Percentiles rank a stretch among this genome's conserved stretches.
These are phyloP conservation scores for Eudyptes chrysolophus DNA, from an alignment of 2,113 vertebrate genomes.

Conservation along the genomic window DNA sequence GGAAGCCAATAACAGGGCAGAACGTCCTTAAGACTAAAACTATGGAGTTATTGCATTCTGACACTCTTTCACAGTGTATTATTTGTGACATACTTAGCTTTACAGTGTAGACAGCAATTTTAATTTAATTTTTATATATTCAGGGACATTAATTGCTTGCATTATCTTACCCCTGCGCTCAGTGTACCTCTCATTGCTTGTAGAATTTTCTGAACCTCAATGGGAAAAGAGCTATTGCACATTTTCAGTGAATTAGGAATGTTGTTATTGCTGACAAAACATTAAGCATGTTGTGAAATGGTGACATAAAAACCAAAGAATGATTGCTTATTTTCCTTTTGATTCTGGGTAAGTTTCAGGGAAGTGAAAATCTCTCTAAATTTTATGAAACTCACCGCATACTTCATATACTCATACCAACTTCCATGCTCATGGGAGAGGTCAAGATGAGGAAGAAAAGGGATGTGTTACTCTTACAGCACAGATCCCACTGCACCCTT, in stretches of 20 bases:
- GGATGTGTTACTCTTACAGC: background rate
- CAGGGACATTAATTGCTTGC: background rate
- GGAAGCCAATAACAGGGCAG: background rate
- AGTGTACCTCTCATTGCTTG: background rate
- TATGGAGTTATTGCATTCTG: background rate
- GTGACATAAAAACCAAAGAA: background rate
- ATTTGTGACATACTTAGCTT: background rate
- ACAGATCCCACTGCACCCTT: background rate
- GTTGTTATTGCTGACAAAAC: constrained; percentile 27
- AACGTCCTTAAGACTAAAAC: background rate
- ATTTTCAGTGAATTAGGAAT: constrained; percentile 28
- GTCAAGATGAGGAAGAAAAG: background rate
- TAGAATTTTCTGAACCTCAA: constrained; percentile 32
- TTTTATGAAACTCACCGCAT: background rate
- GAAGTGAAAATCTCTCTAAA: background rate
- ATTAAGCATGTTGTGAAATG: background rate
- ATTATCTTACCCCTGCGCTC: background rate
- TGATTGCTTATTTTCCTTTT: background rate
- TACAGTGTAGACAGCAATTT: background rate
- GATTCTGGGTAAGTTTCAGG: background rate
- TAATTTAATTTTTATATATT: constrained; percentile 16
- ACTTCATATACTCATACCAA: background rate
- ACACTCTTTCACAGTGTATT: background rate
- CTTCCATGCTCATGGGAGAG: background rate
- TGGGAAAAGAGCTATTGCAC: constrained; percentile 6